Evolutionary conservation across 2,113 vertebrate genomes (phyloP), one percentile per base, ranked within the genome.

Genomic region (Taurulus bubalis): DNA sequence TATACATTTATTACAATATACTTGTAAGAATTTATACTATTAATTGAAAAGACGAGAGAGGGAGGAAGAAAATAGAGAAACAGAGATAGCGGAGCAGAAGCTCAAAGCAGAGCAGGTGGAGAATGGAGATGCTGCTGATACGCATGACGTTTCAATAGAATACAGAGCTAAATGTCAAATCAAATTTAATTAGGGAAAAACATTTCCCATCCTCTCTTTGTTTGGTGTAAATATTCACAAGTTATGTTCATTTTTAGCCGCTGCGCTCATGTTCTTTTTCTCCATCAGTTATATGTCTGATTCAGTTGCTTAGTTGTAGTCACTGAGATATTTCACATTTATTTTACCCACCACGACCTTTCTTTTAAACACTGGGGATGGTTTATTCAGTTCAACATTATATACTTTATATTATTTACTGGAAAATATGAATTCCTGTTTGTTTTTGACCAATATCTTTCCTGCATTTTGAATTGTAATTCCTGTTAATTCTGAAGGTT

Each of bases 71-170:
- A 0, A 58, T 16, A 51, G 36, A 34, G 6, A 24, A 10, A 47
- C 53, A 26, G 4, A 14, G 22, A 55, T 18, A 26, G 24, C 34
- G 28, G 22, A 64, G n/a, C 58, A 24, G 32, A 56, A 14, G 32
- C 15, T 47, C 24, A 9, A 38, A 30, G 51, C 6, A 30, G 56
- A 38, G 58, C 64, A 65, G 32, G 20, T 42, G 38, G 49, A 70
- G 38, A 49, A 51, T 34, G 56, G 71, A 65, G 36, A 70, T 42
- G 71, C 4, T 62, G 34, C 47, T 53, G 55, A 49, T 42, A n/a
- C 7, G 0, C n/a, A 42, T 56, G 51, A 22, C 8, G 56, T 60
- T 74, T 74, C 56, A 49, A 4, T 15, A 14, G 22, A 74, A 62
- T 9, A 60, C 36, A 67, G 8, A 30, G 42, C 20, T 53, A 32